Conservation (phyloP, 2,113 vertebrate species). For the Stercorarius parasiticus region DNA sequence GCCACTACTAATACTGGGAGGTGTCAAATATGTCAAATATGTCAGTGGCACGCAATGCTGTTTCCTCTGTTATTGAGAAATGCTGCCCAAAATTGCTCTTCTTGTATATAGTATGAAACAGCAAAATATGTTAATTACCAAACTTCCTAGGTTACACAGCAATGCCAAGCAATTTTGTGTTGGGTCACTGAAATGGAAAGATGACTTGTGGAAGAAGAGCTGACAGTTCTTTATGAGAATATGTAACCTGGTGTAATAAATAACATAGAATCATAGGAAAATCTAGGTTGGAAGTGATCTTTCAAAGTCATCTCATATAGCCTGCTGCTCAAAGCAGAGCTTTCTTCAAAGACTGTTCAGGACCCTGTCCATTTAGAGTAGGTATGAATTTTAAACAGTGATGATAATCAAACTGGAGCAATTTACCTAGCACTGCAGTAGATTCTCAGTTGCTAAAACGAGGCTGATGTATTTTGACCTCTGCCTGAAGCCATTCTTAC, state of each 20-base stretch:
- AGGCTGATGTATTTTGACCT: not conserved
- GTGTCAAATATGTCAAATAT: not conserved
- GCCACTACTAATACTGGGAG: not conserved
- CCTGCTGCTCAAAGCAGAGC: not conserved
- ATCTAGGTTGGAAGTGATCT: not conserved
- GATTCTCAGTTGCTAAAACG: not conserved
- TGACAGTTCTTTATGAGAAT: not conserved
- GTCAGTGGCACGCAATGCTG: not conserved
- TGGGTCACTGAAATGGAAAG: not conserved
- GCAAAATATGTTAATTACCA: not conserved
- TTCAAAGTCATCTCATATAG: not conserved
- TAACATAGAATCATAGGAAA: not conserved
- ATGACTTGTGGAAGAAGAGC: not conserved
- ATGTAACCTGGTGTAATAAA: not conserved
- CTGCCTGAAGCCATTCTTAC: not conserved
- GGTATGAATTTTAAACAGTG: not conserved
- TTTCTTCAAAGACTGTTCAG: not conserved
- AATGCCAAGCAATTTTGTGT: not conserved
- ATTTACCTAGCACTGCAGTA: not conserved
- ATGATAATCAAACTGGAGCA: not conserved
- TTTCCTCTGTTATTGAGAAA: not conserved
- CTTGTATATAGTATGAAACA: not conserved
- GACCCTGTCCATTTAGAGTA: not conserved
- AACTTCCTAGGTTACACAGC: not conserved
- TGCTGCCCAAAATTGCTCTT: not conserved